Base-by-base conservation (phyloP, 2,113 vertebrate genomes). In the Cephalopholis sonnerati region DNA sequence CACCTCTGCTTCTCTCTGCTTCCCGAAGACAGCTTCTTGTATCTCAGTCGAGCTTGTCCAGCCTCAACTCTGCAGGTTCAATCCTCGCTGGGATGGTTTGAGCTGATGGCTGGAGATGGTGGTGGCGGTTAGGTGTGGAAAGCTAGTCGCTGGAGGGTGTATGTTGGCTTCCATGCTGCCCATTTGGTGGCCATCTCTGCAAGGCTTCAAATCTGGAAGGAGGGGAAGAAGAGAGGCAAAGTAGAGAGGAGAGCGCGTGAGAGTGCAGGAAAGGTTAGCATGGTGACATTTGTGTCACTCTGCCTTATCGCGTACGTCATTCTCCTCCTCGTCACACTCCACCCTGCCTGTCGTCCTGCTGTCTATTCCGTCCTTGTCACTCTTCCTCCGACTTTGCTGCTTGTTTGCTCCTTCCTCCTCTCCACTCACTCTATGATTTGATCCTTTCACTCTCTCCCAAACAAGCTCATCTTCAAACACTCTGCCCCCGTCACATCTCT, bases 211-310 rank as follows among this genome's bases (percentile, higher is more conserved):
- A 87, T 88, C 93, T 93, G 39, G 57, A 82, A 84, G 46, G 57
- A 89, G 74, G 79, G 59, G 57, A 80, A 86, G 75, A 76, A 41
- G 46, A 84, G 81, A 75, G 65, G 65, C 27, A 83, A 74, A 90
- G 83, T 22, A 67, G 27, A 85, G 74, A 78, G 32, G 81, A 70
- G 84, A 66, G 63, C 79, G 68, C 68, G 82, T 18, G 67, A 75
- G 83, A 92, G 87, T 80, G 89, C 83, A 92, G 83, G 66, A 93
- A 94, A 95, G 93, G 93, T 94, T 93, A 92, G 87, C 77, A 77
- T 71, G 86, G 84, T 92, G 94, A 93, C 94, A 93, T 94, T 94
- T 91, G 84, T 93, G 92, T 93, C 94, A 92, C 90, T 94, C 90
- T 85, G 84, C 85, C 85, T 94, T 89, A 92, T 94, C 92, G 17